Conservation (phyloP, 2,797 vertebrate genomes). For the Acanthis flammea region DNA sequence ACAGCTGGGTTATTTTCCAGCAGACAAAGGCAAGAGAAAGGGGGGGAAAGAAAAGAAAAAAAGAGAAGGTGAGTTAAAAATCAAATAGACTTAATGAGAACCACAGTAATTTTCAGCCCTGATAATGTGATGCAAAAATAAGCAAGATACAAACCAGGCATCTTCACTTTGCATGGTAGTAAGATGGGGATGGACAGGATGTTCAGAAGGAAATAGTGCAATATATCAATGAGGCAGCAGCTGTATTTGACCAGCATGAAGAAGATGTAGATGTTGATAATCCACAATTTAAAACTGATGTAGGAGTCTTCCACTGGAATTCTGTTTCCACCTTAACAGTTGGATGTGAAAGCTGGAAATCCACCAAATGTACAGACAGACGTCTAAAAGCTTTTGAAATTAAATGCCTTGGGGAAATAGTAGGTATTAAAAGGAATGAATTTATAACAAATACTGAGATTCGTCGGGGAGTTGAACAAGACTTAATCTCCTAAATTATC, state of each 20-base stretch:
- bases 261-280: not conserved
- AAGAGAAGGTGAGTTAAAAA: not conserved
- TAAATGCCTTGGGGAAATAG: slow-evolving; percentile 46
- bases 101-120: not conserved
- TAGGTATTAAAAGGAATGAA: slow-evolving; percentile 49
- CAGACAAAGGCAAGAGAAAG: not conserved
- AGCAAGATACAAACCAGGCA: not conserved
- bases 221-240: not conserved
- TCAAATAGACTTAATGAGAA: not conserved
- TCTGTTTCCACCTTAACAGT: slow-evolving; percentile 53
- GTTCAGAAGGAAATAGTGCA: not conserved
- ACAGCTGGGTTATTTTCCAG: not conserved
- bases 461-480: slow-evolving; percentile 29
- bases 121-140: not conserved
- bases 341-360: slow-evolving; percentile 51
- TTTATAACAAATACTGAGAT: slow-evolving; percentile 59
- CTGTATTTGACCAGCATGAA: not conserved
- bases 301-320: not conserved
- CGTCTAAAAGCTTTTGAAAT: slow-evolving; percentile 51
- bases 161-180: not conserved
- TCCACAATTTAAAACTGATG: not conserved
- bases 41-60: not conserved
- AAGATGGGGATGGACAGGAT: not conserved
- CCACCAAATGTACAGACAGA: slow-evolving; percentile 47
- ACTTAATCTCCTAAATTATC: slow-evolving; percentile 66